Evolutionary conservation across 2,113 vertebrate species (phyloP), one percentile per base, ranked within the genome.

Genomic region (Brachirus orientalis): DNA sequence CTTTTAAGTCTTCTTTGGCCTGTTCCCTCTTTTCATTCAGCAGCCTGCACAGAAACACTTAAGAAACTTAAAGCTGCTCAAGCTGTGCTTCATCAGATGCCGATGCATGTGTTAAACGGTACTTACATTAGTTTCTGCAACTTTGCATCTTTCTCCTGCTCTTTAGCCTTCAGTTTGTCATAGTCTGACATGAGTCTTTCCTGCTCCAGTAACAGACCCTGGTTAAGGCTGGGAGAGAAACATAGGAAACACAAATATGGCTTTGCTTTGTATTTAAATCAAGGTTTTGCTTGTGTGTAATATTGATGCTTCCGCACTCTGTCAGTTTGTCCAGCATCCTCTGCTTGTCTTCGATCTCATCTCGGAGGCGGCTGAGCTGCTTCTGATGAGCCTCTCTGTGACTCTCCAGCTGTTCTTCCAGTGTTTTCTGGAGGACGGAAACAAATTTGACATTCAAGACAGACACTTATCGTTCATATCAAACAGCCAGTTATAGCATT

Each of bases 311-410:
- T 48, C 14, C 95, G 74, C 84, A 98, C 97, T 97, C 96, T 72
- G 93, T 93, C 67, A 97, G 95, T 74, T 97, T 94, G 18, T 97
- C 96, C n/a, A 96, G 93, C 82, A 92, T 93, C 90, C 93, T 96
- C 92, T 96, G 96, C 81, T 96, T 98, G 90, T 95, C 95, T 38
- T 96, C 94, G 8, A 97, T 95, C 55, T 98, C 96, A 8, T 97
- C 96, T 10, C 95, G 90, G 63, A 97, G 93, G 35, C 95, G 93
- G 78, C 93, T 90, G 79, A 97, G 93, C 92, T 96, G 95, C 89
- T 94, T 97, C 92, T 96, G 95, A 79, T 95, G 95, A 22, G 93
- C 92, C 87, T 98, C 96, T 86, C 94, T 90, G 89, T 96, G 95
- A 55, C 86, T 94, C 86, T 96, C 95, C 94, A 96, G 95, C 93